Evolutionary conservation across 1,140 invertebrate species (phyloP), one percentile per base, ranked within the genome.

Genomic region (Neoseiulus cucumeris): DNA sequence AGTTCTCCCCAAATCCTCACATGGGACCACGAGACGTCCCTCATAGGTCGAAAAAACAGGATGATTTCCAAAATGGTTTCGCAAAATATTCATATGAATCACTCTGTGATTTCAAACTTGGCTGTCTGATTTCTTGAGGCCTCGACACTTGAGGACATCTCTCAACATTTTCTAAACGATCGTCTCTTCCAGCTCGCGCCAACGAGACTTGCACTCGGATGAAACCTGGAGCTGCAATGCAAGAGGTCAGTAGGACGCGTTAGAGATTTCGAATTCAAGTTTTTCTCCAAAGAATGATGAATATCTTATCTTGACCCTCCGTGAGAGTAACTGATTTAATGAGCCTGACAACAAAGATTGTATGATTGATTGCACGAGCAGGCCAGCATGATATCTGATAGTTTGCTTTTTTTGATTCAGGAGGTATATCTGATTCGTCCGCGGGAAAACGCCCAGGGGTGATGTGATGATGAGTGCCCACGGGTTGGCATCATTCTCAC

Each of bases 251-350:
- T 47, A 44, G 42, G n/a, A 44, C 12, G 42, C 42, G n/a, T 44
- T 44, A 47, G 14, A 20, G 6, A 6, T 25, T 14, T 25, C 28
- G 45, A 14, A 25, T 20, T 17, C 22, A 25, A 25, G 45, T 14
- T 4, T 47, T 47, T 47, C 33, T 59, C 33, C 51, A 59, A 25
- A 59, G 1, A 33, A 59, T 59, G 51, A 59, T 17, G 14, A 17
- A 59, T 25, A 29, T 59, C 22, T 59, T 59, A 14, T 59, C 33
- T 59, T 25, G 33, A 25, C 17, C 51, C 14, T 29, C 51, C 33
- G 51, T 59, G 51, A 59, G 51, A 59, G 51, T 33, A 20, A 59
- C 51, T 59, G 51, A 59, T 59, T 59, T 59, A 59, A 59, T 59
- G 51, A 59, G 51, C 51, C 51, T 59, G 51, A 59, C 33, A 17